These are phyloP conservation scores for Morus bassanus DNA, from an alignment of 2,797 vertebrate species.

Conservation along the genomic window DNA sequence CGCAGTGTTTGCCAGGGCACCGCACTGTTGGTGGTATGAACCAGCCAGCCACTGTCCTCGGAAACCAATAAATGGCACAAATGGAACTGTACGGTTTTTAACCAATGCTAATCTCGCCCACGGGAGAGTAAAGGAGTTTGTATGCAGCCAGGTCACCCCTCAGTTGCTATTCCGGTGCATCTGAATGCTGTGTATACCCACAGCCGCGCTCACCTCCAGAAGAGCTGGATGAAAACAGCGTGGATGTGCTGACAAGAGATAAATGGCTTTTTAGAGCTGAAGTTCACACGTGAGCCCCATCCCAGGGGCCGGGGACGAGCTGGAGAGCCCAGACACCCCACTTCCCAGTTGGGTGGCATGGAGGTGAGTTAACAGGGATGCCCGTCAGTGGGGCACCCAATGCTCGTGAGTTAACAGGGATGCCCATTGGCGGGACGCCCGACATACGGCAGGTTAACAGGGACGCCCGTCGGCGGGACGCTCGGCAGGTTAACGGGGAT, in stretches of 20 bases:
- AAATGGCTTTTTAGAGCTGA: neutral
- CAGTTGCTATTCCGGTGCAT: fast-evolving
- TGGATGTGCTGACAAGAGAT: fast-evolving
- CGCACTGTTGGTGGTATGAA: fast-evolving
- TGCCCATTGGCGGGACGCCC: no score
- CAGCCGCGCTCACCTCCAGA: neutral
- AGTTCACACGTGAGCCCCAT: neutral
- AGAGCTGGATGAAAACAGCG: neutral
- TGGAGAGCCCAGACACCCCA: neutral
- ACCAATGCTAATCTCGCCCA: neutral
- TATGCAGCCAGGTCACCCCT: fast-evolving
- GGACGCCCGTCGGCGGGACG: neutral
- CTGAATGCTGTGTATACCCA: fast-evolving
- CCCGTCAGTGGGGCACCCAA: no score
- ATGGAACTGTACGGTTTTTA: fast-evolving
- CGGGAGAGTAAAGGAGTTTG: neutral
- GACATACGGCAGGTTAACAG: neutral
- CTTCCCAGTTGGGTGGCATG: fast-evolving
- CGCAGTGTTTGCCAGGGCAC: no score
- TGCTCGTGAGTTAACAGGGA: no score
- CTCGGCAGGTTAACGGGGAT: no score
- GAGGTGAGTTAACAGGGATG: no score
- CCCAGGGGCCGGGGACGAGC: neutral
- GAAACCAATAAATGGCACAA: neutral
- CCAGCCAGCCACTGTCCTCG: fast-evolving